Conservation (phyloP, 1,140 invertebrate genomes). For the Leptonema lineaticorne region DNA sequence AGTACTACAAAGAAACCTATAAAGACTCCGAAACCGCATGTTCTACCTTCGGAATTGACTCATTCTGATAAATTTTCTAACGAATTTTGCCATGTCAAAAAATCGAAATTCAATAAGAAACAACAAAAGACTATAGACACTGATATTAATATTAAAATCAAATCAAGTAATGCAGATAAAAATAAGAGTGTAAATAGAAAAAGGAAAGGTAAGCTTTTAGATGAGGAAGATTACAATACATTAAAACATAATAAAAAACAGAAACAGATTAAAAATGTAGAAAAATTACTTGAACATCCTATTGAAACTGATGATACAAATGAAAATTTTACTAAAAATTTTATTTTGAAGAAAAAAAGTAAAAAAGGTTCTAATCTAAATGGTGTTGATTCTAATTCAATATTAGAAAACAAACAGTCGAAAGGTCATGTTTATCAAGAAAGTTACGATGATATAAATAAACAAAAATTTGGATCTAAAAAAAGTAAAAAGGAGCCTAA, state of each 20-base stretch:
- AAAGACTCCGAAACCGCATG: not conserved
- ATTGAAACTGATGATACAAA: not conserved
- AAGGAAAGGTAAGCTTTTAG: no score
- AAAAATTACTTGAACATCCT: not conserved
- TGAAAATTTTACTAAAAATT: constrained; percentile 15
- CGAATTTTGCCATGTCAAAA: no score
- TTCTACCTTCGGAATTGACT: not conserved
- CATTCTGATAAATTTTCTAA: no score
- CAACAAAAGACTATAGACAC: constrained; percentile 5
- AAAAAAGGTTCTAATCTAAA: no score
- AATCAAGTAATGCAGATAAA: not conserved
- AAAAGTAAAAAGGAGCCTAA: not conserved
- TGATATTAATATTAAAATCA: constrained; percentile 11
- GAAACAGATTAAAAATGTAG: no score
- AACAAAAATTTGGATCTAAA: not conserved
- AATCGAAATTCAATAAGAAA: not conserved
- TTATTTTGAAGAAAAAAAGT: constrained; percentile 10
- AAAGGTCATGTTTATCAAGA: no score
- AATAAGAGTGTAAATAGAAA: not conserved
- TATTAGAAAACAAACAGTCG: no score
- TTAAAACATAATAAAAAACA: no score
- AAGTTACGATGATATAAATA: no score
- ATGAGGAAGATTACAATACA: no score
- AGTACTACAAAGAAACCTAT: not conserved
- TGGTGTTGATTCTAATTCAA: no score